phyloP scores from a whole-genome alignment of 2,888 invertebrate genomes.

The Plusia festucae region DNA sequence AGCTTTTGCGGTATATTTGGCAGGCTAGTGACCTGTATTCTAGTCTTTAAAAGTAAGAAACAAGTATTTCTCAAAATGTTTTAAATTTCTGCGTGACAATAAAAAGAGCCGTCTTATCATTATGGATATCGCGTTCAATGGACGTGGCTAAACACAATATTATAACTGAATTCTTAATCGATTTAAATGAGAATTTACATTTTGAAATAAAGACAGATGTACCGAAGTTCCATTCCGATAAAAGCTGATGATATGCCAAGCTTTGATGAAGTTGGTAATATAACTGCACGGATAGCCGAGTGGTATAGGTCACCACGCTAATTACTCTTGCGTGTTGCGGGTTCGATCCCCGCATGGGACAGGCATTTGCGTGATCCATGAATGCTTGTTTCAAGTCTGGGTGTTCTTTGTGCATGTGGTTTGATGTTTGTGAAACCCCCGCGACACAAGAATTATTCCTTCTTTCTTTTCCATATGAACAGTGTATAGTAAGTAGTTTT shows the following conservation, averaged over 20 bases:
- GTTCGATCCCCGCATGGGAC: too few relatives aligned
- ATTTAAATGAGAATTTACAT: slow-evolving; percentile 41
- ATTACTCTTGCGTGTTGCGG: too few relatives aligned
- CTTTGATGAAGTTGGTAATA: too few relatives aligned
- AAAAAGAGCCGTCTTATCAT: slow-evolving; percentile 38
- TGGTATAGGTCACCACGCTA: too few relatives aligned
- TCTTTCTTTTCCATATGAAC: background rate
- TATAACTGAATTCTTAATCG: slow-evolving; percentile 52
- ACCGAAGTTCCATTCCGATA: background rate
- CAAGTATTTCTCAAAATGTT: slow-evolving; percentile 1
- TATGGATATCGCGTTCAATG: slow-evolving; percentile 33
- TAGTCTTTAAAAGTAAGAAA: background rate
- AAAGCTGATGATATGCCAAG: background rate
- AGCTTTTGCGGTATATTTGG: background rate
- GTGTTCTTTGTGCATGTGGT: too few relatives aligned
- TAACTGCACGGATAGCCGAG: too few relatives aligned
- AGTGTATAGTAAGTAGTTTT: slow-evolving; percentile 11
- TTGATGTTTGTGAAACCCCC: too few relatives aligned
- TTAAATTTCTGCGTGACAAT: background rate
- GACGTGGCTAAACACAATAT: slow-evolving; percentile 53
- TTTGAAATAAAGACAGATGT: background rate
- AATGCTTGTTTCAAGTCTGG: too few relatives aligned
- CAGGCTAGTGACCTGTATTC: background rate
- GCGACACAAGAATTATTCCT: too few relatives aligned
- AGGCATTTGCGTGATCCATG: too few relatives aligned